These are phyloP conservation scores for Pyrocephalus nanus DNA, from an alignment of 2,797 vertebrate species.

Conservation along the genomic window DNA sequence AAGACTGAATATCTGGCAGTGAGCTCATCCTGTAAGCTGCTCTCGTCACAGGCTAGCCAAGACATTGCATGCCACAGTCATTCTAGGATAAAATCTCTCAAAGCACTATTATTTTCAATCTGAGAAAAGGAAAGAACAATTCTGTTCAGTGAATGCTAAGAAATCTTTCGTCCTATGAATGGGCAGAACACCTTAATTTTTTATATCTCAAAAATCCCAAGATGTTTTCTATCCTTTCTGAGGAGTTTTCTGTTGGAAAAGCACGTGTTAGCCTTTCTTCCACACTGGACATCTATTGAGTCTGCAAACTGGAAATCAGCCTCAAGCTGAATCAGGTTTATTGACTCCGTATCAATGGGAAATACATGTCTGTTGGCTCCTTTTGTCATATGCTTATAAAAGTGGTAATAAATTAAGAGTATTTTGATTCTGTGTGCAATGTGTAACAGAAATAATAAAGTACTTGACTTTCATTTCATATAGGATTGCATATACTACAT, in stretches of 20 bases:
- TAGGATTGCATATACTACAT: not conserved
- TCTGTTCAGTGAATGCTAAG: not conserved
- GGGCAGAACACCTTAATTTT: not conserved
- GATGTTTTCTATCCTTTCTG: not conserved
- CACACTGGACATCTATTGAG: not conserved
- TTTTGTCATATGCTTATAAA: not conserved
- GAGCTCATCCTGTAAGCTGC: not conserved
- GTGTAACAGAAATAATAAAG: not conserved
- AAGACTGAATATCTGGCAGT: not conserved
- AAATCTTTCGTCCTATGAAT: not conserved
- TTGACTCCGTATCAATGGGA: not conserved
- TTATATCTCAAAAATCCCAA: not conserved
- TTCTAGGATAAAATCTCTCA: not conserved
- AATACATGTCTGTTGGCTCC: not conserved
- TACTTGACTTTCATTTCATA: not conserved
- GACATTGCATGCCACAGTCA: not conserved
- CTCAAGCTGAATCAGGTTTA: not conserved
- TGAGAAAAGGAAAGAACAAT: not conserved
- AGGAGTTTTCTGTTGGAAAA: not conserved
- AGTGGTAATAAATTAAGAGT: not conserved
- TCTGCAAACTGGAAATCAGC: not conserved
- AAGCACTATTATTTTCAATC: not conserved
- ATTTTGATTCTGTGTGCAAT: not conserved
- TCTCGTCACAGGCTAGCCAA: not conserved
- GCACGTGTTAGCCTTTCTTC: not conserved